These are phyloP conservation scores for Agrypnus murinus DNA, from an alignment of 2,888 invertebrate species.

Conservation along the genomic window DNA sequence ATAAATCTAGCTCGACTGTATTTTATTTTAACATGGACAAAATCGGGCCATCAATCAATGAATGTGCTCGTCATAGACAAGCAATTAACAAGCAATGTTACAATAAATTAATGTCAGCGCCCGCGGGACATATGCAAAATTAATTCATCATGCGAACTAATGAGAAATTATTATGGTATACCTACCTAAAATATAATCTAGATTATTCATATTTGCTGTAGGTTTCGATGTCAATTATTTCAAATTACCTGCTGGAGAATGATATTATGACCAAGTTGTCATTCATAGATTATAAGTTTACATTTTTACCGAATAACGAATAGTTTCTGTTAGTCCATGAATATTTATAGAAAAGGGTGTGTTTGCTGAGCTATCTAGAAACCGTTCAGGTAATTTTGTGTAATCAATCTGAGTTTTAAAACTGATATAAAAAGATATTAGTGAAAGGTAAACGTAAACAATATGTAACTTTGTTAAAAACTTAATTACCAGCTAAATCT, in stretches of 20 bases:
- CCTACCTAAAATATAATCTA: neutral
- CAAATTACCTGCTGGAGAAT: conserved; percentile 16
- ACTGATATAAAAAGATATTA: too few relatives aligned
- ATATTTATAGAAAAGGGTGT: conserved; percentile 25
- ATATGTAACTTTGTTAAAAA: too few relatives aligned
- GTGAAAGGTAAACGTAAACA: too few relatives aligned
- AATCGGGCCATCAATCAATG: conserved; percentile 28
- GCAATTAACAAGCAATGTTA: conserved; percentile 33
- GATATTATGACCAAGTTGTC: conserved; percentile 10
- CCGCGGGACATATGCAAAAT: conserved; percentile 30
- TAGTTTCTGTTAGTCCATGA: conserved; percentile 35
- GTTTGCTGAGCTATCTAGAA: too few relatives aligned
- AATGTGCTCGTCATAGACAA: conserved; percentile 32
- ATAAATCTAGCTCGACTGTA: conserved; percentile 21
- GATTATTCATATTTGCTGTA: conserved; percentile 8
- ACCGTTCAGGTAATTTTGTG: too few relatives aligned
- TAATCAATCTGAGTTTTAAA: too few relatives aligned
- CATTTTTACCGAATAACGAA: conserved; percentile 40
- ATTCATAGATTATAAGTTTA: conserved; percentile 32
- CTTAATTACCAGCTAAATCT: too few relatives aligned
- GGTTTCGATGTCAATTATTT: conserved; percentile 26
- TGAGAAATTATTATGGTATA: conserved; percentile 4
- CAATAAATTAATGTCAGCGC: conserved; percentile 27
- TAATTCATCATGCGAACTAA: conserved; percentile 27
- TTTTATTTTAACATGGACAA: conserved; percentile 16